A percentile compares a stretch with the other conserved stretches of the same genome.
phyloP scores from a whole-genome alignment of 2,113 vertebrate species.

The Vimba vimba region DNA sequence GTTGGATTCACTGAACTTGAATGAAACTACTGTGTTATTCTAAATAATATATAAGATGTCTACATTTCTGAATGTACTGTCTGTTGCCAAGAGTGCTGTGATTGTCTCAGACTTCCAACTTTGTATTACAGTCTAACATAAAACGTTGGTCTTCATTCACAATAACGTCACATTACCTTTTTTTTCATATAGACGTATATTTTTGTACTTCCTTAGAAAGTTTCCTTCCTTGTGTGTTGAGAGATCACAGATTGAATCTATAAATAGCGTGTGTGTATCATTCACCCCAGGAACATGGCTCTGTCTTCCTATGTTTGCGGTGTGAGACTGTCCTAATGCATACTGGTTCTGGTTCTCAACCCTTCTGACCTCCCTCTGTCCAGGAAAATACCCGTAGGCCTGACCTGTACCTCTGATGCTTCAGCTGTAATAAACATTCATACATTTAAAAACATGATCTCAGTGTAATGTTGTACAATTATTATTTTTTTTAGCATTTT shows the following conservation, averaged over 20 bases:
- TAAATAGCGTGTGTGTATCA: constrained; percentile 12
- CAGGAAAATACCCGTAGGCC: background rate
- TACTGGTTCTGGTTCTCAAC: background rate
- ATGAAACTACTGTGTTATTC: constrained; percentile 30
- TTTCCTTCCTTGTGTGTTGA: constrained; percentile 26
- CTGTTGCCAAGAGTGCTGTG: constrained; percentile 26
- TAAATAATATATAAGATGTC: constrained; percentile 40
- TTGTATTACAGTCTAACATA: constrained; percentile 6
- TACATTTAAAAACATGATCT: background rate
- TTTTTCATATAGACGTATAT: constrained; percentile 37
- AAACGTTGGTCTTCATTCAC: constrained; percentile 18
- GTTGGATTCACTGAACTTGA: background rate
- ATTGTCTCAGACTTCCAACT: constrained; percentile 16
- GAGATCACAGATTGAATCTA: background rate
- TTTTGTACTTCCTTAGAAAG: constrained; percentile 47
- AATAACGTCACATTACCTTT: background rate
- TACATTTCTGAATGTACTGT: constrained; percentile 27
- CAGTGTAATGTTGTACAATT: background rate
- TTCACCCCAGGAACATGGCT: background rate
- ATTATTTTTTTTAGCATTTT: no score
- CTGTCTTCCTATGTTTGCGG: background rate
- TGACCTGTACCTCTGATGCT: background rate
- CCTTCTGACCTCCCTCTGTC: background rate
- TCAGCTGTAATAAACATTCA: background rate
- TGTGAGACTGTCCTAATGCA: background rate